A percentile compares a stretch with the other conserved stretches of the same genome.
phyloP scores from a whole-genome alignment of 2,888 invertebrate genomes.

The Keiferia lycopersicella region DNA sequence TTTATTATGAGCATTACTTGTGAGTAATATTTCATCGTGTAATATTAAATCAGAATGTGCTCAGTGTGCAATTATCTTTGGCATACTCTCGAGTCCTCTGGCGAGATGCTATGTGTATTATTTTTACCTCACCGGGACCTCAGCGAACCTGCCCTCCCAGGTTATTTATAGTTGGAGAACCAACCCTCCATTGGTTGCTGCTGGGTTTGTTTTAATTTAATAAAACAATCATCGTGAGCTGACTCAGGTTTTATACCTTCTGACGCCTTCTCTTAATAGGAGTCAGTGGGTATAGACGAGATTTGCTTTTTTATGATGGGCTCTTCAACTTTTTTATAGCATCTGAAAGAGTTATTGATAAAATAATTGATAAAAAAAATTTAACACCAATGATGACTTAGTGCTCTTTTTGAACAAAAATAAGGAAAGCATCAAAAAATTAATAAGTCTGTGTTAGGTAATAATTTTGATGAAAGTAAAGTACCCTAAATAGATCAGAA shows the following conservation, averaged over 20 bases:
- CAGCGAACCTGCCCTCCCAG: constrained; percentile 49
- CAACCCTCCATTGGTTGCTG: constrained; percentile 33
- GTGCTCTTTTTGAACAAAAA: no score
- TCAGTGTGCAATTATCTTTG: constrained; percentile 21
- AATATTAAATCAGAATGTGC: constrained; percentile 6
- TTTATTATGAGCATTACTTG: no score
- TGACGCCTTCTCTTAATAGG: background rate
- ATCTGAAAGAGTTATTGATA: no score
- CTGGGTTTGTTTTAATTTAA: constrained; percentile 22
- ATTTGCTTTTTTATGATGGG: no score
- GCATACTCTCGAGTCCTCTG: constrained; percentile 15
- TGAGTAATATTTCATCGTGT: constrained; percentile 4
- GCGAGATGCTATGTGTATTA: constrained; percentile 48
- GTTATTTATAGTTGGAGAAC: constrained; percentile 42
- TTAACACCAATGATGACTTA: no score
- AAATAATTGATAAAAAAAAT: no score
- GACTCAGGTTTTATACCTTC: constrained; percentile 7
- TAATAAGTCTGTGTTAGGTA: no score
- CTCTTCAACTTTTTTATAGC: no score
- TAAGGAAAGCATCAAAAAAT: no score
- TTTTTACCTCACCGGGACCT: constrained; percentile 49
- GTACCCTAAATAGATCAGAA: no score
- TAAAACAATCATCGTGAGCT: constrained; percentile 20
- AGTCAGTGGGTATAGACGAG: no score
- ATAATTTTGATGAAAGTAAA: no score